A percentile compares a stretch with the other conserved stretches of the same genome.
Evolutionary conservation across 2,888 invertebrate genomes (phyloP).

Genomic region (Tromatobia lineatoria): DNA sequence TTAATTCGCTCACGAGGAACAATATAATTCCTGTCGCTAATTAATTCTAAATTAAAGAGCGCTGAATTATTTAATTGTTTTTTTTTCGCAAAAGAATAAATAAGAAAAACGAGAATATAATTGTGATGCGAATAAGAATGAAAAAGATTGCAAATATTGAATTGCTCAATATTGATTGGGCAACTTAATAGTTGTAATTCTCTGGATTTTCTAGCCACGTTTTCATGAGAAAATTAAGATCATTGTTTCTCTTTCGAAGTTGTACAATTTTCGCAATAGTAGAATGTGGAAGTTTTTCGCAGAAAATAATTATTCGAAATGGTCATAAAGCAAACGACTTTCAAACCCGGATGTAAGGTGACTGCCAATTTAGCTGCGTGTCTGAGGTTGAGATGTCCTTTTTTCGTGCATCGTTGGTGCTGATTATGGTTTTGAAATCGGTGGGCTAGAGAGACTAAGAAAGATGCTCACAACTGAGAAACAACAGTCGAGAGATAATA

Average conservation of each 20-base stretch:
- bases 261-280: neutral
- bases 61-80: too few species aligned
- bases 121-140: too few species aligned
- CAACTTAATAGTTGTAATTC: too few species aligned
- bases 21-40: too few species aligned
- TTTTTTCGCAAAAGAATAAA: too few species aligned
- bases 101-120: too few species aligned
- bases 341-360: conserved; percentile 15
- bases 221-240: neutral
- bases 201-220: neutral
- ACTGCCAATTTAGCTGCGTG: conserved; percentile 14
- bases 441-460: neutral
- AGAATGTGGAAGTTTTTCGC: conserved; percentile 17
- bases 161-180: neutral
- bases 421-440: conserved; percentile 44
- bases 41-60: too few species aligned
- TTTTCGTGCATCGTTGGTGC: conserved; percentile 4
- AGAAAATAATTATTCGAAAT: conserved; percentile 14
- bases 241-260: neutral
- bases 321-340: conserved; percentile 12
- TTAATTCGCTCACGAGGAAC: too few species aligned
- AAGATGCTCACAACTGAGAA: neutral
- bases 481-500: conserved; percentile 10
- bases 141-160: neutral
- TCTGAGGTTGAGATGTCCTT: neutral